These are phyloP conservation scores for Brachyistius frenatus DNA, from an alignment of 2,113 vertebrate species.

Conservation along the genomic window DNA sequence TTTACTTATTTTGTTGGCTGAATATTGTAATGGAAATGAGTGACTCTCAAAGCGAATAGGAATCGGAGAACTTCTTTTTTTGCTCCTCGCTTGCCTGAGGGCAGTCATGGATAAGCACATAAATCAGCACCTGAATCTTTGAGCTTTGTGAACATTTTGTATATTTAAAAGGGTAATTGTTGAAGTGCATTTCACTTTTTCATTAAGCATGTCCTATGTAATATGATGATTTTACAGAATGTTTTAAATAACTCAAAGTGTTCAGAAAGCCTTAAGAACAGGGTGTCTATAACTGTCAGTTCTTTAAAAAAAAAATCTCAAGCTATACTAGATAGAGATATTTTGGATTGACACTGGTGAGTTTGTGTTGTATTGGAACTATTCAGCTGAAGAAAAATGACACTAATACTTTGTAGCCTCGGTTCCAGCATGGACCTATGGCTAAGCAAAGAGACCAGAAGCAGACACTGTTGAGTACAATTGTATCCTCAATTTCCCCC, in stretches of 20 bases:
- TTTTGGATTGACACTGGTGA: not conserved
- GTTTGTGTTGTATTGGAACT: not conserved
- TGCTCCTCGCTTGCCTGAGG: not conserved
- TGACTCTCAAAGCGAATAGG: not conserved
- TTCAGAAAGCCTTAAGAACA: too few relatives aligned
- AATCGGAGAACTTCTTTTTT: not conserved
- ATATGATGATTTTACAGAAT: too few relatives aligned
- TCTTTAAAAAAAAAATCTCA: not conserved
- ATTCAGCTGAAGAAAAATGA: slow-evolving; percentile 22
- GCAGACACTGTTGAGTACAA: slow-evolving; percentile 29
- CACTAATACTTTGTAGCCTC: slow-evolving; percentile 5
- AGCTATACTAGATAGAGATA: not conserved
- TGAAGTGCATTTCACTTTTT: not conserved
- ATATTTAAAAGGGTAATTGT: not conserved
- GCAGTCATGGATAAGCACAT: not conserved
- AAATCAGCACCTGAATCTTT: not conserved
- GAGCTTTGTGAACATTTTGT: not conserved
- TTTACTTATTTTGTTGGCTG: slow-evolving; percentile 16
- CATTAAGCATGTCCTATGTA: too few relatives aligned
- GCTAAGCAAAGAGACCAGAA: slow-evolving; percentile 35
- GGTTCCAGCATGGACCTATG: not conserved
- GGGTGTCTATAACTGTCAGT: too few relatives aligned
- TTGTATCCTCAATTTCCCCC: slow-evolving; percentile 20
- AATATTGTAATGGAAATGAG: slow-evolving; percentile 29
- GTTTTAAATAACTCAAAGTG: too few relatives aligned